A percentile compares a stretch with the other conserved stretches of the same genome.
phyloP scores from a whole-genome alignment of 1,140 invertebrate genomes.

The Hermetia illucens region DNA sequence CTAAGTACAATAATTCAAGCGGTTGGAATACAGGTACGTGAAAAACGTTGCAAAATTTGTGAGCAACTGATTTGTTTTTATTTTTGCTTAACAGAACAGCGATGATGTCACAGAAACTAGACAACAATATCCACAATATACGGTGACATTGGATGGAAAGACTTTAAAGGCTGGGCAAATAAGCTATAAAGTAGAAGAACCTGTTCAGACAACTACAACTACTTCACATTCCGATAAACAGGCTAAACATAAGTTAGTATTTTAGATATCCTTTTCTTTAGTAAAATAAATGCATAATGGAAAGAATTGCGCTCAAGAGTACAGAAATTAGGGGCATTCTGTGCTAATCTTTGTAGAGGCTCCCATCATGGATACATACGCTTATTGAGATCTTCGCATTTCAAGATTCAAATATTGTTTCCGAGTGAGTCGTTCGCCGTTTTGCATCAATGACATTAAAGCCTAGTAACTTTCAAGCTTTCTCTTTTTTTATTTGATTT shows the following conservation, averaged over 20 bases:
- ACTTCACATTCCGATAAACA: conserved; percentile 31
- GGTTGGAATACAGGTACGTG: conserved; percentile 19
- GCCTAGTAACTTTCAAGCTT: no score
- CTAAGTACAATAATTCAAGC: conserved; percentile 26
- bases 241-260: conserved; percentile 21
- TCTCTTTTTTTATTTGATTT: no score
- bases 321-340: no score
- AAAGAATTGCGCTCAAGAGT: no score
- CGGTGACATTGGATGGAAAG: conserved; percentile 35
- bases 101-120: background rate
- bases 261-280: no score
- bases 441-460: no score
- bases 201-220: conserved; percentile 29
- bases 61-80: background rate
- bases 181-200: conserved; percentile 31
- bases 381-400: no score
- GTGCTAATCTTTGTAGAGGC: no score
- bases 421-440: no score
- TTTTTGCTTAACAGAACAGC: background rate
- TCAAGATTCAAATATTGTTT: no score
- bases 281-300: no score
- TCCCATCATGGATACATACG: no score
- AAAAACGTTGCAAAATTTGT: background rate
- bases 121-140: conserved; percentile 16
- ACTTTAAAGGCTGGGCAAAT: conserved; percentile 33